These are phyloP conservation scores for Epirrhoe alternata DNA, from an alignment of 2,888 invertebrate species.

Conservation along the genomic window DNA sequence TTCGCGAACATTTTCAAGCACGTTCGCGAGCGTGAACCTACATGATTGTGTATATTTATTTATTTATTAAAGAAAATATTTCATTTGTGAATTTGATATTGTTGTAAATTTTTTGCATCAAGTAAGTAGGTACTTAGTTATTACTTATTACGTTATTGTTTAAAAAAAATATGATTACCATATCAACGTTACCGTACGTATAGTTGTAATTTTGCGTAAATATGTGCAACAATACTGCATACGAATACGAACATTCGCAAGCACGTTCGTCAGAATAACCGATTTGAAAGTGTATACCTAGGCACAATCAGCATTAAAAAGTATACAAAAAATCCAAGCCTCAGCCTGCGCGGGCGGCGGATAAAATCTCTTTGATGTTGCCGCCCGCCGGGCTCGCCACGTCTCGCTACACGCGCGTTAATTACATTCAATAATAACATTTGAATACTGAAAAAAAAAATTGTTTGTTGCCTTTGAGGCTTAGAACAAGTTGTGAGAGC, in stretches of 20 bases:
- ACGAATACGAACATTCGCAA: slow-evolving; percentile 2
- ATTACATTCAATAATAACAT: slow-evolving; percentile 55
- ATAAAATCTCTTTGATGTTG: slow-evolving; percentile 79
- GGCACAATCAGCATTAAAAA: slow-evolving; percentile 61
- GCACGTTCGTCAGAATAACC: neutral
- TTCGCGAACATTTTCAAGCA: neutral
- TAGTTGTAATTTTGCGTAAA: neutral
- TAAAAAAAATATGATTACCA: too few species aligned
- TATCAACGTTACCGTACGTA: neutral
- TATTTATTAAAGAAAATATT: too few species aligned
- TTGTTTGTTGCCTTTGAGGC: slow-evolving; percentile 26
- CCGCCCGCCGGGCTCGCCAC: slow-evolving; percentile 58
- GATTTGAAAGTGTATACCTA: slow-evolving; percentile 32
- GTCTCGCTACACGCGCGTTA: slow-evolving; percentile 57
- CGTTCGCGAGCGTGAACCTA: neutral
- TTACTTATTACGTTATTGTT: too few species aligned
- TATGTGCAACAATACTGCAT: too few species aligned
- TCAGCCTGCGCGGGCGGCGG: slow-evolving; percentile 60
- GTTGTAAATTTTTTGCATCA: too few species aligned
- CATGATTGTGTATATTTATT: too few species aligned
- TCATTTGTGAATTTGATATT: too few species aligned
- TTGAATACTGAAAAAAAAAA: slow-evolving; percentile 38
- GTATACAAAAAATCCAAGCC: slow-evolving; percentile 70
- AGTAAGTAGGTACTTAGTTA: too few species aligned
- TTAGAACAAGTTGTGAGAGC: slow-evolving; percentile 5